Evolutionary conservation across 35 echinoderm and acorn worm genomes (phyloP), one percentile per base, ranked within the genome.

Genomic region (Acanthaster planci): DNA sequence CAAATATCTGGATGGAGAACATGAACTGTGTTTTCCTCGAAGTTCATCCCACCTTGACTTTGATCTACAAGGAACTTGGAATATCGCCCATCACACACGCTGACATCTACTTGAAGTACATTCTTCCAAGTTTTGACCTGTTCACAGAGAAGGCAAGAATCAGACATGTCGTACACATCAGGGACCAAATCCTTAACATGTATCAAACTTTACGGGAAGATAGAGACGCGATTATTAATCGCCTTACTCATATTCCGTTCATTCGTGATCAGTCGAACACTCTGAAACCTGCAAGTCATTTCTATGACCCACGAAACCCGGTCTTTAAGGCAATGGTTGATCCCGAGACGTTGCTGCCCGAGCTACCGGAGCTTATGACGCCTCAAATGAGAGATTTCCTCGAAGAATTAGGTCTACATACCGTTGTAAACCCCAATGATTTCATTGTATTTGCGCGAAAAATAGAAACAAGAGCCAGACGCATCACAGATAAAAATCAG

Each of bases 271-370:
- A 5, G 56, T 51, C 37, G 38, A 35, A 40, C 30, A 29, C 53
- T 16, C 53, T 59, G 10, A 22, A 38, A 32, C n/a, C 21, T 56
- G 81, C 81, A 12, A 14, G n/a, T 9, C 59, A 0, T 1, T 83
- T 37, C 53, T 83, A 37, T 26, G 81, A 83, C 54, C 27, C 19
- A 53, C 4, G 37, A 8, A 83, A 83, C 23, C 55, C 22, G 7
- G 81, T 83, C 14, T 83, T 83, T 37, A 40, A 29, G 19, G 38
- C 34, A 12, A 83, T 83, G 81, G 44, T 83, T 30, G 81, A 83
- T 5, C 8, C 27, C 1, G 56, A 38, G 0, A 31, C 7, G 19
- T 19, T 60, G 9, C 54, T 83, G 2, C 81, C 81, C 8, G 16
- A 60, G 36, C 34, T 36, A 36, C 38, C 35, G 16, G 55, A 21